phyloP scores from a whole-genome alignment of 1,140 invertebrate species.

The Microvelia longipes region DNA sequence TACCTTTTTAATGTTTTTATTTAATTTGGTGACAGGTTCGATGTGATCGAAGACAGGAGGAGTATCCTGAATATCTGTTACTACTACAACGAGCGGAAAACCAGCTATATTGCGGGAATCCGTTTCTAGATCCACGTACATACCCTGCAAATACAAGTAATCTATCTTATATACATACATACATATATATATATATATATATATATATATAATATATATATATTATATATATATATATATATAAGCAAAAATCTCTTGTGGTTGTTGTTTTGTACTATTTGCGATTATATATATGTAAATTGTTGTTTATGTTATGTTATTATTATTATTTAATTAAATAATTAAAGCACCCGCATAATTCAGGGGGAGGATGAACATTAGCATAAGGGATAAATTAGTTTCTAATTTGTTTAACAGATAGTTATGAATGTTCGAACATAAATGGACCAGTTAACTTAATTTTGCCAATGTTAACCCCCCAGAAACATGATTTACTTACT shows the following conservation, averaged over 20 bases:
- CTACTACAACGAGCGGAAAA: slow-evolving; percentile 59
- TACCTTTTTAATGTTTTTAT: slow-evolving; percentile 36
- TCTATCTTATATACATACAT: not conserved
- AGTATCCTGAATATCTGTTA: slow-evolving; percentile 71
- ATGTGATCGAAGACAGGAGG: slow-evolving; percentile 61
- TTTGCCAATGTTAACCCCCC: too few relatives aligned
- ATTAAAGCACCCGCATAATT: too few relatives aligned
- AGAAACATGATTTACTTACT: too few relatives aligned
- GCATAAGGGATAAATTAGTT: too few relatives aligned
- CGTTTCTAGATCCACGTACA: slow-evolving; percentile 58
- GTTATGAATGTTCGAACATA: too few relatives aligned
- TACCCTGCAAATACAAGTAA: slow-evolving; percentile 43
- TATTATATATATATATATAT: not conserved
- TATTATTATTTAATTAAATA: too few relatives aligned
- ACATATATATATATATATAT: not conserved
- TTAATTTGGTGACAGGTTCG: slow-evolving; percentile 51
- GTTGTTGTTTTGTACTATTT: too few relatives aligned
- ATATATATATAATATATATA: not conserved
- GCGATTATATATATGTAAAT: too few relatives aligned
- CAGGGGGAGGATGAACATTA: too few relatives aligned
- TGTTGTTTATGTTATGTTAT: too few relatives aligned
- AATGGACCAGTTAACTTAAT: too few relatives aligned
- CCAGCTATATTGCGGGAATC: slow-evolving; percentile 73
- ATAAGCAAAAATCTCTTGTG: not conserved
- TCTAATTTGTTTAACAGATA: too few relatives aligned